phyloP scores from a whole-genome alignment of 2,888 invertebrate species.

The Reticulitermes lucifugus region DNA sequence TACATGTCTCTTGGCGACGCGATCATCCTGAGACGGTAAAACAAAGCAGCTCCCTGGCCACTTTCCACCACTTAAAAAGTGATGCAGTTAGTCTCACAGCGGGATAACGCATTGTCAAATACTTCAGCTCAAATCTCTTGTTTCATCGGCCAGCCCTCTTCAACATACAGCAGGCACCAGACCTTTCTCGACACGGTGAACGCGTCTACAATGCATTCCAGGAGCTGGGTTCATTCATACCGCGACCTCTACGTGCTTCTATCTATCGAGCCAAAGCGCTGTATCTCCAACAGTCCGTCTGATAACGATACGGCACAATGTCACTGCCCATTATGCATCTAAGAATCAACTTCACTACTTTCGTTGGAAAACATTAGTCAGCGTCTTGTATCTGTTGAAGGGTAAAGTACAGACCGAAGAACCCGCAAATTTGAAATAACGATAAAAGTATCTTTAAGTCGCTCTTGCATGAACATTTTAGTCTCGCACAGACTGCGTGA shows the following conservation, averaged over 20 bases:
- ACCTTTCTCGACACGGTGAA: neutral
- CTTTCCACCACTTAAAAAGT: too few relatives aligned
- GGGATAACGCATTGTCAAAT: too few relatives aligned
- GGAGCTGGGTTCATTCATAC: conserved; percentile 4
- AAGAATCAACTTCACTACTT: neutral
- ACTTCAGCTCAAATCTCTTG: neutral
- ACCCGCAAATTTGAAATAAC: neutral
- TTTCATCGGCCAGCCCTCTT: neutral
- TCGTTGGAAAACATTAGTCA: neutral
- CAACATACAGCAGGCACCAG: neutral
- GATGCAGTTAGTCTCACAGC: too few relatives aligned
- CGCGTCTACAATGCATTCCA: neutral
- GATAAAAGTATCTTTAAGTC: neutral
- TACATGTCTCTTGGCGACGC: too few relatives aligned
- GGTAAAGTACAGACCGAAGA: neutral
- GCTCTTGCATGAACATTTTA: neutral
- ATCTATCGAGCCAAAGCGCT: neutral
- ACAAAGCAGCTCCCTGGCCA: too few relatives aligned
- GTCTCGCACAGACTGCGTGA: neutral
- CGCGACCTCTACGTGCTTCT: neutral
- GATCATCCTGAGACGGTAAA: too few relatives aligned
- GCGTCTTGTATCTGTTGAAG: neutral
- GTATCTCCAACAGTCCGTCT: neutral
- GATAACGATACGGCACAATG: neutral
- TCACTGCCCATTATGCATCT: neutral